Percentiles rank a stretch among this genome's conserved stretches.
Evolutionary conservation across 2,888 invertebrate genomes (phyloP).

Genomic region (Lottia gigantea): DNA sequence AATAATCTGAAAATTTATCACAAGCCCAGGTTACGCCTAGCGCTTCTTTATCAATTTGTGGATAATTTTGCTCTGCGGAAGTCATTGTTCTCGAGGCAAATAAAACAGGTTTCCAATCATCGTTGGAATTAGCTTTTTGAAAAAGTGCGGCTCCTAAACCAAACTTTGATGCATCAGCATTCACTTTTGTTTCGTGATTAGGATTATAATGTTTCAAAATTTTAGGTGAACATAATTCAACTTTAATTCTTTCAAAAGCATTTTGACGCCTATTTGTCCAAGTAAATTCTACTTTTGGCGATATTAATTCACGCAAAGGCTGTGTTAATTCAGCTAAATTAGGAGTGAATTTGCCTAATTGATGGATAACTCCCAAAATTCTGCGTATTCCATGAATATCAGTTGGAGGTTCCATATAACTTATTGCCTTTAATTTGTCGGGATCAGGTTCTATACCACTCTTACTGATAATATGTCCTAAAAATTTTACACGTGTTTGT

Average conservation of each 20-base stretch:
- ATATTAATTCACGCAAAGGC: too few species aligned
- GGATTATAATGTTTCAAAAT: conserved; percentile 3
- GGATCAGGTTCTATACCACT: conserved; percentile 26
- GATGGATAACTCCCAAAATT: background rate
- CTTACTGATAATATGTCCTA: conserved; percentile 28
- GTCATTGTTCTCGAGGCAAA: background rate
- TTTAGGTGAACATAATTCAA: background rate
- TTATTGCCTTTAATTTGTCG: background rate
- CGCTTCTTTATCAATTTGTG: conserved; percentile 14
- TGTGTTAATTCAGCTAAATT: too few species aligned
- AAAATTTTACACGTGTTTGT: conserved; percentile 23
- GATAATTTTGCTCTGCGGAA: background rate
- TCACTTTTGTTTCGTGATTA: background rate
- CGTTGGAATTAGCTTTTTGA: background rate
- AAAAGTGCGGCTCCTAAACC: background rate
- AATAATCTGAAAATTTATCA: conserved; percentile 20
- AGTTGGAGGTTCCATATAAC: background rate
- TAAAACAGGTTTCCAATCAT: background rate
- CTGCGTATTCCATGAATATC: background rate
- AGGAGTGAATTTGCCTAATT: background rate
- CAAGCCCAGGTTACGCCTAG: conserved; percentile 21
- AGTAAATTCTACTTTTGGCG: too few species aligned
- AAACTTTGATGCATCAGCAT: background rate
- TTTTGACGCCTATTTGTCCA: too few species aligned
- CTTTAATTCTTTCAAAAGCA: too few species aligned